Percentiles rank a stretch among this genome's conserved stretches.
Evolutionary conservation across 2,797 vertebrate species (phyloP).

Genomic region (Sylvia borin): DNA sequence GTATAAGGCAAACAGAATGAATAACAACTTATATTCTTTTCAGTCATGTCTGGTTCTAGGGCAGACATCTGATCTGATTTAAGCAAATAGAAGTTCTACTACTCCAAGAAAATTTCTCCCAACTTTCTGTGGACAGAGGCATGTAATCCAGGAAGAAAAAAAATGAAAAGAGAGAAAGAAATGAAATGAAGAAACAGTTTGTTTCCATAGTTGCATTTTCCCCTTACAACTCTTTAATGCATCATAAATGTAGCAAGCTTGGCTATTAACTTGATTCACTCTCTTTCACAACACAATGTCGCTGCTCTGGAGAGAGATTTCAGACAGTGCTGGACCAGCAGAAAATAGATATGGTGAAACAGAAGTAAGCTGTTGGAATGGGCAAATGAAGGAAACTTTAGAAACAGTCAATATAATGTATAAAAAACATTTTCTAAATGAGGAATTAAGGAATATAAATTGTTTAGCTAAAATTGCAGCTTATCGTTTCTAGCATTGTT

Average conservation of each 20-base stretch:
- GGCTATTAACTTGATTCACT: slow-evolving; percentile 13
- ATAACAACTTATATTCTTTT: not conserved
- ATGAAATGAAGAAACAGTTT: not conserved
- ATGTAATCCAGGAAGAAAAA: not conserved
- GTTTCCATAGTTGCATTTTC: not conserved
- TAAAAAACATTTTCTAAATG: not conserved
- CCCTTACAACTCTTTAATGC: not conserved
- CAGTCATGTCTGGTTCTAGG: not conserved
- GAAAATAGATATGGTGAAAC: not conserved
- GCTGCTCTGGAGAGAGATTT: not conserved
- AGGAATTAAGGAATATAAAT: not conserved
- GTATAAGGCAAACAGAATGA: not conserved
- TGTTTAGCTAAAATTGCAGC: not conserved
- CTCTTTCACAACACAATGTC: not conserved
- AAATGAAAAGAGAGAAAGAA: not conserved
- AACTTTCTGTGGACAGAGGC: not conserved
- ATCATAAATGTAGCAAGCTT: not conserved
- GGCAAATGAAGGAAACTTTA: not conserved
- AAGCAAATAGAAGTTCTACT: not conserved
- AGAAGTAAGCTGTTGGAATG: not conserved
- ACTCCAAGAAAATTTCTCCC: not conserved
- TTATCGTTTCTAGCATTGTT: not conserved
- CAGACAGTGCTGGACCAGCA: not conserved
- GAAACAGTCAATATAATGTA: not conserved
- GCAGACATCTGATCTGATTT: not conserved